Base-by-base conservation (phyloP, 2,113 vertebrate genomes). In the Xiphorhynchus elegans region DNA sequence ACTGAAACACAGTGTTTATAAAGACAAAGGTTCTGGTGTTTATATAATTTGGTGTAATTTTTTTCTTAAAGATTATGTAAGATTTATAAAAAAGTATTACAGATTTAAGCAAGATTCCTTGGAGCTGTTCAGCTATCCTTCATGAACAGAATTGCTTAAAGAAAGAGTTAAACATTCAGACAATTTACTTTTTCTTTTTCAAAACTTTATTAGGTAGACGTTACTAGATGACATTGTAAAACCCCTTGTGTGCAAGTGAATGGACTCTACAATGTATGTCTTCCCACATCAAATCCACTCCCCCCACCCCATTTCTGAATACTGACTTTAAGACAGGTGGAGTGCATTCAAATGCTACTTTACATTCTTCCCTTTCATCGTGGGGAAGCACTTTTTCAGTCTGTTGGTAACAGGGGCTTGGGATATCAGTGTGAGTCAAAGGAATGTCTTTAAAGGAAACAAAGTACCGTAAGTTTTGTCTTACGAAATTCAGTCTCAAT, bases 151-250 rank as follows among this genome's bases (percentile, higher is more conserved):
- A 47, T 3, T 12, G 3, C 21, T 90, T 58, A 35, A 70, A 75
- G 33, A 88, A 90, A 23, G 13, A 96, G 78, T 68, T 90, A 85
- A 95, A 93, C 78, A 92, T 83, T 79, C 75, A 93, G 96, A 47
- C 92, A 96, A 50, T 58, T 94, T 86, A 15, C 79, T 80, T 90
- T 93, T 89, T 93, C 79, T 94, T 91, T 96, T 93, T 97, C 88
- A 88, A 95, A 97, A 92, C 77, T 96, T 98, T 98, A 98, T 98
- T 98, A 97, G 82, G 87, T 58, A 91, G 96, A 95, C 83, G 23
- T 97, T 88, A 84, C 89, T 94, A 81, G 91, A 85, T 87, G 96
- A 97, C 35, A 88, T 35, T 75, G 82, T 84, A 87, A 70, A 90
- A 90, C 91, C 84, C 96, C 88, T 69, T 70, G 29, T 82, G 70